Conservation (phyloP, 2,888 invertebrate species). For the Nomada goodeniana region DNA sequence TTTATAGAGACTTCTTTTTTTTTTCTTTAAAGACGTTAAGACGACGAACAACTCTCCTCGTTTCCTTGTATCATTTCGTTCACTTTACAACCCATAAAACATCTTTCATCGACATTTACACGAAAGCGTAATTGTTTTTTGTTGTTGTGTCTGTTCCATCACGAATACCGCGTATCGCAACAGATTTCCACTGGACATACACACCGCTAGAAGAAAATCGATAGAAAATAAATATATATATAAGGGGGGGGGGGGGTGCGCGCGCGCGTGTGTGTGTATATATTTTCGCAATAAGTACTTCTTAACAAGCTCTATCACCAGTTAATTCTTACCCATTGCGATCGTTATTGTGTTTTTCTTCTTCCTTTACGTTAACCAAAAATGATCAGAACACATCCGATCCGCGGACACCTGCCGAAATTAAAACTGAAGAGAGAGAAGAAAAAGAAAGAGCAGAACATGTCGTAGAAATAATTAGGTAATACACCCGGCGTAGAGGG, state of each 20-base stretch:
- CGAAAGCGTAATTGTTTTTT: neutral
- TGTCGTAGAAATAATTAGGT: neutral
- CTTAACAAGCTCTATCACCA: conserved; percentile 46
- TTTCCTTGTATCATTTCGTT: neutral
- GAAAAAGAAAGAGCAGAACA: neutral
- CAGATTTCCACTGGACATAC: conserved; percentile 20
- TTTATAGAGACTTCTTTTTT: neutral
- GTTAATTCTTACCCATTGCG: conserved; percentile 24
- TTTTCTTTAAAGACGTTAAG: conserved; percentile 19
- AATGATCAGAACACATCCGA: neutral
- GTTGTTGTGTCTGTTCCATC: neutral
- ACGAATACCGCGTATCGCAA: neutral
- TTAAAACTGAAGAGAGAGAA: neutral
- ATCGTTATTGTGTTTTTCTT: neutral
- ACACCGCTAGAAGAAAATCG: conserved; percentile 35
- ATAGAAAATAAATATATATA: conserved; percentile 49
- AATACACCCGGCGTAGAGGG: neutral
- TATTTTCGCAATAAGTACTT: conserved; percentile 57
- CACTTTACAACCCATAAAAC: conserved; percentile 23
- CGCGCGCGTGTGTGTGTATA: neutral
- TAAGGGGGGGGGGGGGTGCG: too few relatives aligned
- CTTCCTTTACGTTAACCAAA: neutral
- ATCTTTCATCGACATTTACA: conserved; percentile 3
- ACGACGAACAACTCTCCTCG: neutral
- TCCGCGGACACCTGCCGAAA: neutral